Base-by-base conservation (phyloP, 2,888 invertebrate species). In the Hybos culiciformis region DNA sequence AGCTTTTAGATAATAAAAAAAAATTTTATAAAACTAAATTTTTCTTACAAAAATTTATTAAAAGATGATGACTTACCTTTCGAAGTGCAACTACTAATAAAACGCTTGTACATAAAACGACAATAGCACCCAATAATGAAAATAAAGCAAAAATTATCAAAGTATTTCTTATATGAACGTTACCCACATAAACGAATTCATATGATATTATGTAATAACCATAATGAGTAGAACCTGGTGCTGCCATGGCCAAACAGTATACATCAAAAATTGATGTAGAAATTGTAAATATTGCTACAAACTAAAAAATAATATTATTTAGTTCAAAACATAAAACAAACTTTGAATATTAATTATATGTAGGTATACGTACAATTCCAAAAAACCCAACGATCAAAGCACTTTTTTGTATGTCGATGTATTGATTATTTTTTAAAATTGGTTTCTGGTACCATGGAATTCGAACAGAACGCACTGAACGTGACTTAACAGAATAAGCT, bases 141-240 rank as follows among this genome's bases (percentile, higher is more conserved):
- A 92, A 87, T 38, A 85, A 67, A 0, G 88, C 80, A 58, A 86
- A 85, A 43, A 88, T 78, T 41, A 91, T 81, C 44, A 92, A 64
- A 26, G 83, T 75, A 58, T 90, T 91, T 45, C 92, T 78, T 36
- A 91, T 83, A 61, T 91, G 85, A 48, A 76, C 71, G 61, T 85
- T 91, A 15, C 92, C 92, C 42, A 91, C 87, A 56, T 91, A 92
- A 18, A 92, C 91, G 67, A 92, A 92, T 59, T 92, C 84, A 59
- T 87, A 92, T 29, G 91, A 91, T 58, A 92, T 82, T 34, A 88
- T 74, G 56, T 88, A 91, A 61, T 87, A 91, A 3, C 92, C 91
- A 50, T 86, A 88, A 62, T 92, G 92, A 0, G 79, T 80, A 0
- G 86, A 84, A 4, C 92, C 91, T 1, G 91, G 91, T 0, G 83